Conservation (phyloP, 2,113 vertebrate genomes). For the Bos indicus region DNA sequence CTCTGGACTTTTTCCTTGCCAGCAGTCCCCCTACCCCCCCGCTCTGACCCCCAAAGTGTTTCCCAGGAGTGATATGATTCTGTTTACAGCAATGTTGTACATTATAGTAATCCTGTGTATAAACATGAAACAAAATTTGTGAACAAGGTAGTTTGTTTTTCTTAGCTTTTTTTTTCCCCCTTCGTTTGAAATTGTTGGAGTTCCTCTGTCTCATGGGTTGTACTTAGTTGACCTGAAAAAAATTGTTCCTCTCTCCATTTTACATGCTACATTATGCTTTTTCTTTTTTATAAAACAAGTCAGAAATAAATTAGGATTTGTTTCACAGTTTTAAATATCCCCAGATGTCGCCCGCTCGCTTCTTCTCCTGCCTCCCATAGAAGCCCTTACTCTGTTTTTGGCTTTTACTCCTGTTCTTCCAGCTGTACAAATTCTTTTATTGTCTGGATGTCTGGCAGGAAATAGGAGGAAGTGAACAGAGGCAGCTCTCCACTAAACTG, state of each 20-base stretch:
- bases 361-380: slow-evolving; percentile 77
- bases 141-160: not conserved
- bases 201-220: slow-evolving; percentile 46
- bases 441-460: slow-evolving; percentile 91
- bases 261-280: slow-evolving; percentile 66
- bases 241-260: slow-evolving; percentile 50
- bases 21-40: slow-evolving; percentile 34
- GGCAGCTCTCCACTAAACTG: slow-evolving; percentile 79
- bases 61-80: slow-evolving; percentile 29
- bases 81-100: slow-evolving; percentile 7
- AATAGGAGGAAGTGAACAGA: slow-evolving; percentile 83
- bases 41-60: slow-evolving; percentile 41
- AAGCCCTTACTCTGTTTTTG: slow-evolving; percentile 83
- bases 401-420: slow-evolving; percentile 84
- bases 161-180: not conserved
- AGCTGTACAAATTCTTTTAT: slow-evolving; percentile 93
- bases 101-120: not conserved
- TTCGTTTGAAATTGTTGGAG: slow-evolving; percentile 35
- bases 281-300: slow-evolving; percentile 54
- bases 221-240: slow-evolving; percentile 46
- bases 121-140: not conserved
- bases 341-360: slow-evolving; percentile 82
- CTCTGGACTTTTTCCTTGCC: slow-evolving; percentile 74
- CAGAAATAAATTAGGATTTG: slow-evolving; percentile 79
- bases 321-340: slow-evolving; percentile 80